Evolutionary conservation across 2,797 vertebrate genomes (phyloP).

Genomic region (Dendrocincla fuliginosa): DNA sequence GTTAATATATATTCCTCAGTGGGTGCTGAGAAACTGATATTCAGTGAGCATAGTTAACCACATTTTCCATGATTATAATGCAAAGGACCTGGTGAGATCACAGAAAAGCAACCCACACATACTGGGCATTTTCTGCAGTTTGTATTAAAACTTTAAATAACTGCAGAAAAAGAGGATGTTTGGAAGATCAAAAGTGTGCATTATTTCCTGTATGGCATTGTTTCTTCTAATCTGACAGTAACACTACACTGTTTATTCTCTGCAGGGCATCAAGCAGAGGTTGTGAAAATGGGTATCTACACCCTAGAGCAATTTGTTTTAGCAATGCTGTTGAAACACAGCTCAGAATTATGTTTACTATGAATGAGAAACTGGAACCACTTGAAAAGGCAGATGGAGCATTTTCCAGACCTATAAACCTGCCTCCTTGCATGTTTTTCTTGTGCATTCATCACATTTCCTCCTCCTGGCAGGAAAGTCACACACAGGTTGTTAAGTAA

Average conservation of each 20-base stretch:
- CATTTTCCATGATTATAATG: not conserved
- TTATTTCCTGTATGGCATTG: not conserved
- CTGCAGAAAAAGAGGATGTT: not conserved
- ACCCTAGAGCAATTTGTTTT: conserved; percentile 63
- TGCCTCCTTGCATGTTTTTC: not conserved
- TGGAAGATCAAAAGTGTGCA: not conserved
- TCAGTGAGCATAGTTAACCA: not conserved
- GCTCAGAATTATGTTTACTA: conserved; percentile 61
- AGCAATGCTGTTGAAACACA: conserved; percentile 24
- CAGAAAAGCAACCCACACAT: not conserved
- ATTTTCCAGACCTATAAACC: conserved; percentile 44
- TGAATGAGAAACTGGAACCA: conserved; percentile 67
- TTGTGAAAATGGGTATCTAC: conserved; percentile 1
- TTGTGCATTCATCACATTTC: conserved; percentile 16
- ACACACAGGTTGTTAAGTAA: not conserved
- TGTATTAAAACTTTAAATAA: conserved; percentile 20
- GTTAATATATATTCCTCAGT: not conserved
- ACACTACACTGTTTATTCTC: not conserved
- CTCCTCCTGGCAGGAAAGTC: conserved; percentile 9
- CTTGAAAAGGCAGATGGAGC: conserved; percentile 60
- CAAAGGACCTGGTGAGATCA: not conserved
- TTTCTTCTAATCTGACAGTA: not conserved
- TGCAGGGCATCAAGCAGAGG: not conserved
- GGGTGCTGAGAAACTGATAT: not conserved
- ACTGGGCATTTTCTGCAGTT: not conserved